Evolutionary conservation across 2,888 invertebrate species (phyloP).

Genomic region (Petrolisthes manimaculis): DNA sequence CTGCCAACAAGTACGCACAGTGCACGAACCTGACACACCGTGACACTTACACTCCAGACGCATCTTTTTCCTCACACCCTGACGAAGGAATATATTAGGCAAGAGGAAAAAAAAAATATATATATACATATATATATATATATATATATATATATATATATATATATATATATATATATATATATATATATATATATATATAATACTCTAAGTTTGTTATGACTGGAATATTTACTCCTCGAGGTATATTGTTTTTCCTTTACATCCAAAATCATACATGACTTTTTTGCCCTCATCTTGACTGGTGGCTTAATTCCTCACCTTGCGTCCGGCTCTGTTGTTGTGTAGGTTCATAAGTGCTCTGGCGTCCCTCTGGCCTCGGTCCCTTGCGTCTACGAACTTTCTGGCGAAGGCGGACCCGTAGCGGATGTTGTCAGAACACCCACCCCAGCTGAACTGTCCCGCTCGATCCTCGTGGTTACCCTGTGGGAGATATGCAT

Average conservation of each 20-base stretch:
- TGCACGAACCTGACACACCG: conserved; percentile 95
- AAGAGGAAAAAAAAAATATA: not conserved
- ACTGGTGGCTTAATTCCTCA: conserved; percentile 17
- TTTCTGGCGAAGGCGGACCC: conserved; percentile 75
- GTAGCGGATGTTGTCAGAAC: conserved; percentile 84
- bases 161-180: not conserved
- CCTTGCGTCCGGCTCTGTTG: conserved; percentile 63
- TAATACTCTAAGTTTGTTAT: not conserved
- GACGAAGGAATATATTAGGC: not conserved
- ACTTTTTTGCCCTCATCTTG: not conserved
- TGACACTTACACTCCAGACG: conserved; percentile 87
- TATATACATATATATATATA: not conserved
- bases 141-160: not conserved
- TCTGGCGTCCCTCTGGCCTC: conserved; percentile 60
- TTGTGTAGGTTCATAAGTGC: conserved; percentile 63
- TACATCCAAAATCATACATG: not conserved
- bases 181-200: not conserved
- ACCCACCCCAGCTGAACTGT: conserved; percentile 88
- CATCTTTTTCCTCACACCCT: conserved; percentile 51
- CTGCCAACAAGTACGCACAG: conserved; percentile 95
- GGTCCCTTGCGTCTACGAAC: conserved; percentile 75
- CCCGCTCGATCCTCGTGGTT: conserved; percentile 69
- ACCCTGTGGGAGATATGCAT: conserved; percentile 28
- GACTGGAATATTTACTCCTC: too few relatives aligned
- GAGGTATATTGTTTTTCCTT: not conserved